phyloP scores from a whole-genome alignment of 1,140 invertebrate species.

The Babylonia areolata region DNA sequence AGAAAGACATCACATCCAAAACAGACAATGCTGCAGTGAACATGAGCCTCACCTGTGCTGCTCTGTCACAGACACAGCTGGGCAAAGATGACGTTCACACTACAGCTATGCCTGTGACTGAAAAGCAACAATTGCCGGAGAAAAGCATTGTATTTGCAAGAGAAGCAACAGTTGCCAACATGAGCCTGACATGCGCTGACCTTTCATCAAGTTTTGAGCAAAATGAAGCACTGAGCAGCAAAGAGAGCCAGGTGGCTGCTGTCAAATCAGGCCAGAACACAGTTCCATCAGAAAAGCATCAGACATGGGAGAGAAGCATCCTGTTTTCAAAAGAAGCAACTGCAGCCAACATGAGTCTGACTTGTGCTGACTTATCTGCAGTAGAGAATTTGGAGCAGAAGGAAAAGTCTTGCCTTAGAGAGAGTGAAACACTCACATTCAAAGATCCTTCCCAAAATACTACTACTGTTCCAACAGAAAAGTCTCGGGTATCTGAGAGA shows the following conservation, averaged over 20 bases:
- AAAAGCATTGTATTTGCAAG: conserved; percentile 9
- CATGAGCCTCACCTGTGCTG: background rate
- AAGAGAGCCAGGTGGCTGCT: background rate
- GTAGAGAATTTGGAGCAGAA: background rate
- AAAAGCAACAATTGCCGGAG: background rate
- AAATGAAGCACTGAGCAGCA: background rate
- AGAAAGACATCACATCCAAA: background rate
- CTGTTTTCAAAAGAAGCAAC: background rate
- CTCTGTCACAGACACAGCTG: background rate
- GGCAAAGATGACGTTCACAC: background rate
- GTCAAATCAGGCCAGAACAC: background rate
- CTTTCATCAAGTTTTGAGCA: background rate
- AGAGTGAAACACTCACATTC: too few species aligned
- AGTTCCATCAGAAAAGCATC: background rate
- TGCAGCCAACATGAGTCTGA: conserved; percentile 4
- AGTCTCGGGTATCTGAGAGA: background rate
- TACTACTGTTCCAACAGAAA: background rate
- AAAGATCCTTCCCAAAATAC: too few species aligned
- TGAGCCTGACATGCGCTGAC: background rate
- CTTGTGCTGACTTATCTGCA: background rate
- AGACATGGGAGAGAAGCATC: background rate
- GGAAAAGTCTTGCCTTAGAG: too few species aligned
- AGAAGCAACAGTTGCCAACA: conserved; percentile 1
- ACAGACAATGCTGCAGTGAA: background rate
- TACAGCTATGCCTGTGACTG: background rate